Evolutionary conservation across 2,797 vertebrate genomes (phyloP), one percentile per base, ranked within the genome.

Genomic region (Mionectes olivaceus): DNA sequence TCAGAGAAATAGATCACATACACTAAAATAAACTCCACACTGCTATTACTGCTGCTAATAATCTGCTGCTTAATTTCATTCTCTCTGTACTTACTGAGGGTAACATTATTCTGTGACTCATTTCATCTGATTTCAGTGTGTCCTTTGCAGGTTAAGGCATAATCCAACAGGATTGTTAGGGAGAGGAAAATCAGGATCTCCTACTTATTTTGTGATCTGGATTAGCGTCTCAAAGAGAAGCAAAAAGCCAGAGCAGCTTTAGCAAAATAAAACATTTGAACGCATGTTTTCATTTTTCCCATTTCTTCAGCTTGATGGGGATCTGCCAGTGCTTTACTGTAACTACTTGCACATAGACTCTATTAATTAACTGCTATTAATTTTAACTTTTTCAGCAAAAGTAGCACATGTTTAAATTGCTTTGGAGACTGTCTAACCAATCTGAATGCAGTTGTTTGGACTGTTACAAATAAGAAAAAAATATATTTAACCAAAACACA

Each of bases 251-350:
- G 17, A 52, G 27, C 6, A 50, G 24, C 16, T 86, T 61, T n/a
- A 75, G 33, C 18, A 37, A 76, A 81, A 78, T 17, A 44, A 92
- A 78, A 49, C 10, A 7, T 43, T 77, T 52, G 11, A 37, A 75
- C 49, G 1, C 0, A 5, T 6, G 4, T 17, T 76, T 73, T 55
- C 0, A 3, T 39, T 69, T 55, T 63, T 16, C 33, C 30, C 3
- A 10, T 47, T 73, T 68, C 33, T 71, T 91, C 68, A 73, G n/a
- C 21, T 73, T 57, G 35, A 71, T 15, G 25, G 39, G 35, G 43
- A 71, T 82, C 41, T 89, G 21, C n/a, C 35, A 83, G 35, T 7
- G 6, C 59, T 61, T 57, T 61, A 23, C 39, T 61, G 9, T 55
- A 74, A 52, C 43, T 47, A 13, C 39, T 69, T 39, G 25, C 21